Conservation (phyloP, 2,113 vertebrate species). For the Crotophaga sulcirostris region DNA sequence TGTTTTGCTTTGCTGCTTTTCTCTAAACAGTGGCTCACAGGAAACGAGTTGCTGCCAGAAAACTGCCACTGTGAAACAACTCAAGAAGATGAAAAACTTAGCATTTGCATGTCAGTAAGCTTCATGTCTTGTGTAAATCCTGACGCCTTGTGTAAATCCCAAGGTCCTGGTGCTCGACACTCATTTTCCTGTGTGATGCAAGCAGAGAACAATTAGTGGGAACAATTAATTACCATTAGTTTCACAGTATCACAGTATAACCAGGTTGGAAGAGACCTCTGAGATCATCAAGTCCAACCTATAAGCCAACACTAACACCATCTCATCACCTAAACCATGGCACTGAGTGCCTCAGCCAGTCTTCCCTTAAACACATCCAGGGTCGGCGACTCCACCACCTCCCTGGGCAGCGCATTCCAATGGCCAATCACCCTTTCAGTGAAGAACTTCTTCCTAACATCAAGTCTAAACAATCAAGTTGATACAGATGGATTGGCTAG, state of each 20-base stretch:
- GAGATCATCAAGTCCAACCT: too few species aligned
- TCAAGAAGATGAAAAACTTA: neutral
- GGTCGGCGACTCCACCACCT: too few species aligned
- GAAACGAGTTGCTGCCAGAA: neutral
- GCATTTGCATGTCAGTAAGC: neutral
- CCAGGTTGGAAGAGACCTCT: too few species aligned
- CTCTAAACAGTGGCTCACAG: neutral
- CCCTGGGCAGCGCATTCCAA: too few species aligned
- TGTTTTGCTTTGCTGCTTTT: neutral
- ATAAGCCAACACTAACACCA: too few species aligned
- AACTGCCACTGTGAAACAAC: neutral
- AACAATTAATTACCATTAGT: neutral
- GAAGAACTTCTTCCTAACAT: too few species aligned
- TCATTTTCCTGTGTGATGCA: neutral
- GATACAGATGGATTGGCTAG: neutral
- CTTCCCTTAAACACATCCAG: too few species aligned
- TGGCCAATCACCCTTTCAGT: too few species aligned
- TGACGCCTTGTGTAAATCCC: accelerated
- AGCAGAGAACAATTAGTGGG: neutral
- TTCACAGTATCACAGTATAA: too few species aligned
- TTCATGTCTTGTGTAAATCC: neutral
- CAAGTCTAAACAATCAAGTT: too few species aligned
- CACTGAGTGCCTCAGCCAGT: too few species aligned
- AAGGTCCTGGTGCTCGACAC: neutral
- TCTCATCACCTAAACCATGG: too few species aligned